Conservation (phyloP, 2,113 vertebrate species). For the Charadrius vociferus region DNA sequence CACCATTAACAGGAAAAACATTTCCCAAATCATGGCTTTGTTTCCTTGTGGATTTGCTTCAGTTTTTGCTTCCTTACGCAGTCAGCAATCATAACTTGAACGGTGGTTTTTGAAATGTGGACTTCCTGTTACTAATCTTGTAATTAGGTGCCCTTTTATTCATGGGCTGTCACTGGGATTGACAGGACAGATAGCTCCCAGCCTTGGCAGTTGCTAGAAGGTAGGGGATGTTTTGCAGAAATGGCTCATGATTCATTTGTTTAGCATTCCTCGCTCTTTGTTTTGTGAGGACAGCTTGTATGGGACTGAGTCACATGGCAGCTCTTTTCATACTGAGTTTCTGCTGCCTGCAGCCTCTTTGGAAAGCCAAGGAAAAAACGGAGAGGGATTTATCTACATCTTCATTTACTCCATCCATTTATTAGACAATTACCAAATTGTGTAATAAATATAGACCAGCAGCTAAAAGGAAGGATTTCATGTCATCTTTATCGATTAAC, state of each 20-base stretch:
- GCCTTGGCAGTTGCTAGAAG: neutral
- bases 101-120: neutral
- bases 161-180: neutral
- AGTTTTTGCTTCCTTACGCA: neutral
- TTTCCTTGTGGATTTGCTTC: neutral
- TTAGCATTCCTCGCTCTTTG: neutral
- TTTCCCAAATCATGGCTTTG: neutral
- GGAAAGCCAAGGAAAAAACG: neutral
- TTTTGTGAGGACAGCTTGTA: neutral
- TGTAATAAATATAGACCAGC: neutral
- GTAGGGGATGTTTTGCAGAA: neutral
- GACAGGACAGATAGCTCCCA: neutral
- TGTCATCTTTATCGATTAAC: neutral
- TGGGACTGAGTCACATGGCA: neutral
- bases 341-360: neutral
- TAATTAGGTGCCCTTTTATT: neutral
- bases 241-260: neutral
- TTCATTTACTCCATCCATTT: neutral
- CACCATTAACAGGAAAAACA: neutral
- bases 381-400: neutral
- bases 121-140: neutral
- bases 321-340: neutral
- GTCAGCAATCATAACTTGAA: neutral
- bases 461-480: neutral
- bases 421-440: no score